Conservation (phyloP, 2,113 vertebrate genomes). For the Meles meles region DNA sequence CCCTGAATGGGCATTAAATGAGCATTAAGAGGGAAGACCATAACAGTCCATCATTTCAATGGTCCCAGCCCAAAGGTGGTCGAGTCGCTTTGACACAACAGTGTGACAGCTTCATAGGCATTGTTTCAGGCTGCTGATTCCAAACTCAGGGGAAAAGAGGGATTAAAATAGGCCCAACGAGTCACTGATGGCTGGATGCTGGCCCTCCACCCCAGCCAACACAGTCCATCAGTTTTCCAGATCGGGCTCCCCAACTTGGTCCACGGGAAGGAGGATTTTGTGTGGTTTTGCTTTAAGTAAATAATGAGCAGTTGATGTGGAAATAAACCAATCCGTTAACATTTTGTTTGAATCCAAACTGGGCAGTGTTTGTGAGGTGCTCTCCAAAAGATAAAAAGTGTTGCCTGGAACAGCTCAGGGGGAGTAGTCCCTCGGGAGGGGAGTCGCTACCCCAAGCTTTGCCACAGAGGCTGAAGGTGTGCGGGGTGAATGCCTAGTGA, state of each 20-base stretch:
- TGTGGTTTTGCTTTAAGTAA: background rate
- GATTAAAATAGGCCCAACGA: background rate
- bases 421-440: fast-evolving
- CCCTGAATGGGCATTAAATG: conserved; percentile 79
- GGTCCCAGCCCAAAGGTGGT: conserved; percentile 76
- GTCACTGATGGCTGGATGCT: background rate
- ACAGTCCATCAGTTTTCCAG: background rate
- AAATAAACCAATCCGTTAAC: background rate
- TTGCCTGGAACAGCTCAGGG: no score
- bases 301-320: background rate
- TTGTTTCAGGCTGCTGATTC: conserved; percentile 57
- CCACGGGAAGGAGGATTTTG: background rate
- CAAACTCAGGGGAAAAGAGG: conserved; percentile 59
- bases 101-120: conserved; percentile 77
- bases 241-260: background rate
- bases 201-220: background rate
- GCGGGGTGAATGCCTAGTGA: background rate
- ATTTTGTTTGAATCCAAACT: background rate
- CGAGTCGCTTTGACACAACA: conserved; percentile 74
- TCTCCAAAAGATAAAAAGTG: background rate
- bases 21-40: conserved; percentile 67
- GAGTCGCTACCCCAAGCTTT: background rate
- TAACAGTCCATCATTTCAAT: conserved; percentile 78
- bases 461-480: background rate
- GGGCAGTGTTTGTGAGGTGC: background rate